Evolutionary conservation across 2,888 invertebrate genomes (phyloP).

Genomic region (Alitta virens): DNA sequence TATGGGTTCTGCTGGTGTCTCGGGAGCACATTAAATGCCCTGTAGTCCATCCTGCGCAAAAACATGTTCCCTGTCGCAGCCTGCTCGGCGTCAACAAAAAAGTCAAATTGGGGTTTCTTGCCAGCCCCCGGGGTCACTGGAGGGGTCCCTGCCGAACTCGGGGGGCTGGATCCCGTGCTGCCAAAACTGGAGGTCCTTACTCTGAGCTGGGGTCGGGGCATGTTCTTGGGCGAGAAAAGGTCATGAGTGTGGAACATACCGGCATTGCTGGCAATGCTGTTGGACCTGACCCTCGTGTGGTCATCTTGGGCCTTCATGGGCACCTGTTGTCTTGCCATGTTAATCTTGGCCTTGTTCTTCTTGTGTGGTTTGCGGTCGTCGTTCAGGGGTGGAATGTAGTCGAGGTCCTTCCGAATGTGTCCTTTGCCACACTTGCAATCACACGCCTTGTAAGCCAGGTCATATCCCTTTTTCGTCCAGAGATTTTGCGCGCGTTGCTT

Average conservation of each 20-base stretch:
- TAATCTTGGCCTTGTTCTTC: slow-evolving; percentile 12
- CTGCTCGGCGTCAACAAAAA: slow-evolving; percentile 30
- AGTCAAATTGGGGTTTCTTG: slow-evolving; percentile 20
- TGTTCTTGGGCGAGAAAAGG: not conserved
- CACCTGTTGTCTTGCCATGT: not conserved
- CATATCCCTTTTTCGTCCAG: slow-evolving; percentile 98
- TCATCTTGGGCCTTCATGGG: not conserved
- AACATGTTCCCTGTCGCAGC: slow-evolving; percentile 67
- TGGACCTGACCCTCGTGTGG: not conserved
- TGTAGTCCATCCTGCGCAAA: slow-evolving; percentile 87
- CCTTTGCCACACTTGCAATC: slow-evolving; percentile 90
- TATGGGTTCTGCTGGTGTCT: slow-evolving; percentile 96
- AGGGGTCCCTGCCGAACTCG: slow-evolving; percentile 67
- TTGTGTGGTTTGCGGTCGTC: slow-evolving; percentile 8
- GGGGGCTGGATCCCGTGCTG: slow-evolving; percentile 55
- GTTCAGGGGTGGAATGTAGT: slow-evolving; percentile 75
- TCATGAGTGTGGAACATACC: not conserved
- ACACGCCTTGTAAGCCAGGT: slow-evolving; percentile 82
- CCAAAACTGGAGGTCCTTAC: slow-evolving; percentile 55
- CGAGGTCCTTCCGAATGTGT: slow-evolving; percentile 89
- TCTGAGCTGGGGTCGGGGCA: slow-evolving; percentile 33
- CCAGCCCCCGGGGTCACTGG: slow-evolving; percentile 54
- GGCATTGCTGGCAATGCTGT: slow-evolving; percentile 61
- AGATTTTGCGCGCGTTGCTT: slow-evolving; percentile 90
- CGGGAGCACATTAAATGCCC: slow-evolving; percentile 73